Evolutionary conservation across 1,140 invertebrate genomes (phyloP).

Genomic region (Sitodiplosis mosellana): DNA sequence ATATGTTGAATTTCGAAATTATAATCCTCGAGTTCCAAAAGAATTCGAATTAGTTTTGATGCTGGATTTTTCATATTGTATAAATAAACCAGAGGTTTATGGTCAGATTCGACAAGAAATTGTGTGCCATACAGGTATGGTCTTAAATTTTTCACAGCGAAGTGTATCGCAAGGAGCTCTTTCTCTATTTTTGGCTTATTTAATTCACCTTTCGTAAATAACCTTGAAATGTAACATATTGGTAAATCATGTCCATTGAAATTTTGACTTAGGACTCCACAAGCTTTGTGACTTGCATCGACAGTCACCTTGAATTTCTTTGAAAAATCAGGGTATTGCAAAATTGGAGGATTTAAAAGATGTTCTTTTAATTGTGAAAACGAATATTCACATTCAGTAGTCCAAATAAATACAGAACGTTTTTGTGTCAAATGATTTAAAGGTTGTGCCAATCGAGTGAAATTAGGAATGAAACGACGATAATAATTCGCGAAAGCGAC

Average conservation of each 20-base stretch:
- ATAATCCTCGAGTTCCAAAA: slow-evolving; percentile 23
- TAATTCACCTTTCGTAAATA: slow-evolving; percentile 21
- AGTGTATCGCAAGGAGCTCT: slow-evolving; percentile 31
- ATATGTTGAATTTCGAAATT: slow-evolving; percentile 17
- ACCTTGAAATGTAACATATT: slow-evolving; percentile 6
- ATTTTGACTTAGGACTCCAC: slow-evolving; percentile 19
- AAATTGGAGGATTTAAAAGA: slow-evolving; percentile 3
- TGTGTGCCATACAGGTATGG: slow-evolving; percentile 26
- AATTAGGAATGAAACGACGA: slow-evolving; percentile 22
- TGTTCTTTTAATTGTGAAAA: slow-evolving; percentile 12
- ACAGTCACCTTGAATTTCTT: slow-evolving; percentile 14
- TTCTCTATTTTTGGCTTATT: slow-evolving; percentile 25
- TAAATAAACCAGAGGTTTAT: slow-evolving; percentile 27
- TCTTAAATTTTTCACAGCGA: slow-evolving; percentile 26
- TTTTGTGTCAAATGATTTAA: slow-evolving; percentile 19
- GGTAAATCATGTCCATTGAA: slow-evolving; percentile 5
- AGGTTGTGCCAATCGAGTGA: slow-evolving; percentile 18
- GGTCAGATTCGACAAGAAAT: slow-evolving; percentile 30
- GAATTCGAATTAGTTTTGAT: slow-evolving; percentile 28
- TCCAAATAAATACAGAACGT: slow-evolving; percentile 13
- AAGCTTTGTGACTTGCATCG: slow-evolving; percentile 15
- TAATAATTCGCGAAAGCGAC: slow-evolving; percentile 21
- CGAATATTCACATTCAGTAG: slow-evolving; percentile 8
- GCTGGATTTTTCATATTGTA: slow-evolving; percentile 25
- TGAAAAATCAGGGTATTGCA: slow-evolving; percentile 11